Evolutionary conservation across 2,797 vertebrate species (phyloP).

Genomic region (Kryptolebias ocellatus): DNA sequence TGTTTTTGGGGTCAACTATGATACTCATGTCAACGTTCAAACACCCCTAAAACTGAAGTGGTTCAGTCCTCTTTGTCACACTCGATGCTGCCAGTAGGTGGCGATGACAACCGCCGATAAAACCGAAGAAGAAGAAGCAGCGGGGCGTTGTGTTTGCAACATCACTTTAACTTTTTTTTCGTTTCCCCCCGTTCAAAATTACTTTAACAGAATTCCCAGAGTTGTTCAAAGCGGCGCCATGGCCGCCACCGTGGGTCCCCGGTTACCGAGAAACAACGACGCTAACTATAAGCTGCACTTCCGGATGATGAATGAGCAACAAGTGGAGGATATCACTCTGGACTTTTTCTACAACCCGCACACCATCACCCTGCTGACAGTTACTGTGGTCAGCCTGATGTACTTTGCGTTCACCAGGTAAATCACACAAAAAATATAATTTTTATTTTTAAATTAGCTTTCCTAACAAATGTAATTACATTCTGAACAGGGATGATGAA

Average conservation of each 20-base stretch:
- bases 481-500: conserved; percentile 87
- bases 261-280: conserved; percentile 85
- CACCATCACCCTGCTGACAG: conserved; percentile 91
- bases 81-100: neutral
- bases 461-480: conserved; percentile 20
- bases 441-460: neutral
- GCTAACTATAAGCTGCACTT: conserved; percentile 90
- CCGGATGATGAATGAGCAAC: conserved; percentile 97
- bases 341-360: conserved; percentile 96
- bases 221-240: conserved; percentile 22
- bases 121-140: too few species aligned
- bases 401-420: conserved; percentile 95
- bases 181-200: neutral
- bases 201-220: neutral
- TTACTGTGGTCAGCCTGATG: conserved; percentile 91
- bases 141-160: too few species aligned
- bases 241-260: conserved; percentile 59
- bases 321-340: conserved; percentile 94
- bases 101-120: too few species aligned
- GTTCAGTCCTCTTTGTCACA: conserved; percentile 17
- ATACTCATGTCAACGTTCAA: fast-evolving
- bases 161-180: neutral
- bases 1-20: neutral
- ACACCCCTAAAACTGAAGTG: conserved; percentile 10
- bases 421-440: conserved; percentile 19